Percentiles rank a stretch among this genome's conserved stretches.
These are phyloP conservation scores for Rhea pennata DNA, from an alignment of 2,113 vertebrate genomes.

Conservation along the genomic window DNA sequence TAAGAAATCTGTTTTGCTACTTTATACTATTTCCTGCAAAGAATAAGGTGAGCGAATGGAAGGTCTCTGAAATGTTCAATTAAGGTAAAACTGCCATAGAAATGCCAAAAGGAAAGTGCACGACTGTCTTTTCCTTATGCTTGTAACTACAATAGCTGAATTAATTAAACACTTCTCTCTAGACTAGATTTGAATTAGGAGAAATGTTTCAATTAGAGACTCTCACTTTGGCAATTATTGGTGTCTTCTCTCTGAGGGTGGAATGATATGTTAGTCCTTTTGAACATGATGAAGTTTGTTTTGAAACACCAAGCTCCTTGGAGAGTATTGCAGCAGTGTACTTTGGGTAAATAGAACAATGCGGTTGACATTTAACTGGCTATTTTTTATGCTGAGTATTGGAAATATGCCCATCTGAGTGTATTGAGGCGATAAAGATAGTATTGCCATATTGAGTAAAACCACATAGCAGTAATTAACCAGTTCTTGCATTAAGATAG, in stretches of 20 bases:
- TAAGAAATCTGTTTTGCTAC: not conserved
- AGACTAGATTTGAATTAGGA: not conserved
- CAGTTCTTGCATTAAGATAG: not conserved
- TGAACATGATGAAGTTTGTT: not conserved
- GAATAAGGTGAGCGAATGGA: rapidly evolving
- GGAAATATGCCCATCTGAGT: not conserved
- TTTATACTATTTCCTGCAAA: not conserved
- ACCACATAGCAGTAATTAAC: slow-evolving; percentile 21
- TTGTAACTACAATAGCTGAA: not conserved
- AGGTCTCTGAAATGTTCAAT: not conserved
- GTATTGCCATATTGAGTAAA: not conserved
- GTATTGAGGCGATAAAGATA: not conserved
- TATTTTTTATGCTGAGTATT: not conserved
- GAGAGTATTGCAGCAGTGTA: not conserved
- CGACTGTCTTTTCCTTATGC: not conserved
- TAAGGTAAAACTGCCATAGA: not conserved
- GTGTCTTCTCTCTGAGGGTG: not conserved
- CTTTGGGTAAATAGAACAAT: not conserved
- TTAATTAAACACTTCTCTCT: rapidly evolving
- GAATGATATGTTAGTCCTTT: not conserved
- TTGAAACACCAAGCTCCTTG: rapidly evolving
- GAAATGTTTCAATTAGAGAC: rapidly evolving
- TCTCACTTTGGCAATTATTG: rapidly evolving
- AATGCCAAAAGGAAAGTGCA: not conserved
- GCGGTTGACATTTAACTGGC: not conserved